These are phyloP conservation scores for Nothocercus julius DNA, from an alignment of 2,113 vertebrate species.

Conservation along the genomic window DNA sequence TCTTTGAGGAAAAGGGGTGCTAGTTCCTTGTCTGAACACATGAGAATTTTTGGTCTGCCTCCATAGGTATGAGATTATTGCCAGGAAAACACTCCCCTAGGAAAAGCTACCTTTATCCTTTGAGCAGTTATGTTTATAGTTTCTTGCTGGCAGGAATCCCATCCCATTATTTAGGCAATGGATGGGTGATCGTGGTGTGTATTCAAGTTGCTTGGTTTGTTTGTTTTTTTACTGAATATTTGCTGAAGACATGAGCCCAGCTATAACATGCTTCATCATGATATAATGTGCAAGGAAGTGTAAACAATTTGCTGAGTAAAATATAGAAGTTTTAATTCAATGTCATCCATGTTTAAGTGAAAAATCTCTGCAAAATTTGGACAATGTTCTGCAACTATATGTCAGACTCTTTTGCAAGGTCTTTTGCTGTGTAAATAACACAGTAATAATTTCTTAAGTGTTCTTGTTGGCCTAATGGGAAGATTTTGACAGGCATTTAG, in stretches of 20 bases:
- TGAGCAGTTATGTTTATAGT: not conserved
- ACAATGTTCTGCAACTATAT: not conserved
- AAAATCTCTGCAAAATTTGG: not conserved
- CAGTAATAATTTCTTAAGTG: not conserved
- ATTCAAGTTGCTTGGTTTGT: not conserved
- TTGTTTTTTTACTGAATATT: not conserved
- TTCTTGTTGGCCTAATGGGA: not conserved
- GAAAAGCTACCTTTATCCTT: not conserved
- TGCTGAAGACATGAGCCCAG: not conserved
- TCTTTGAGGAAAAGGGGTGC: not conserved
- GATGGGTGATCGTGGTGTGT: accelerated
- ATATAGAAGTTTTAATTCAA: not conserved
- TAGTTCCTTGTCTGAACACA: not conserved
- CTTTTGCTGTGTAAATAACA: not conserved
- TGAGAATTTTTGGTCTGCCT: not conserved
- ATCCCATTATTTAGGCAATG: not conserved
- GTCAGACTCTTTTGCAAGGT: not conserved
- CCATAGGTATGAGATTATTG: not conserved
- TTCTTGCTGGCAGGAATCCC: not conserved
- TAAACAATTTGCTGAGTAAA: not conserved
- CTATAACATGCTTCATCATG: not conserved
- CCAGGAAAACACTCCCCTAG: not conserved
- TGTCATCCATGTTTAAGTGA: not conserved
- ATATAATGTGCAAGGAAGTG: not conserved
- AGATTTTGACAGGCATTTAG: not conserved